These are phyloP conservation scores for Bicyclus anynana DNA, from an alignment of 1,140 invertebrate species.

Conservation along the genomic window DNA sequence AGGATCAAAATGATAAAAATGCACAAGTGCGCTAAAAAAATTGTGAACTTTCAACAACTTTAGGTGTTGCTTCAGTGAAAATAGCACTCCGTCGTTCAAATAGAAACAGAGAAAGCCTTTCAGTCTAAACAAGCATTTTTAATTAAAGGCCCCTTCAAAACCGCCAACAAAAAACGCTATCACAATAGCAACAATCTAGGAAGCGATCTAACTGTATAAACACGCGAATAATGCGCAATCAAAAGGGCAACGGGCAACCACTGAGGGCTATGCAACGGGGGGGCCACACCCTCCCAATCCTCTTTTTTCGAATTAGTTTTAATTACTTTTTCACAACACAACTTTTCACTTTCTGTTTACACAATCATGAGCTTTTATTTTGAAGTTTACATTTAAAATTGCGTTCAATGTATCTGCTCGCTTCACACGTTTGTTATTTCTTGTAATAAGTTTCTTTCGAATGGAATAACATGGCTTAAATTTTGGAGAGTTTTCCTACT, in stretches of 20 bases:
- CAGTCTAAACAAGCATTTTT: conserved; percentile 64
- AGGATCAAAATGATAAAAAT: too few relatives aligned
- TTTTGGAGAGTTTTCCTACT: too few relatives aligned
- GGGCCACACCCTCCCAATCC: conserved; percentile 22
- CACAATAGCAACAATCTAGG: conserved; percentile 75
- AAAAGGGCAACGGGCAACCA: conserved; percentile 67
- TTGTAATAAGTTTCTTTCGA: background rate
- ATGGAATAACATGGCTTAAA: background rate
- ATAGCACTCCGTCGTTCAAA: conserved; percentile 19
- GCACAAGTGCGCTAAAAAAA: too few relatives aligned
- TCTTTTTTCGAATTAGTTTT: conserved; percentile 57
- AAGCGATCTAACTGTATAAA: conserved; percentile 75
- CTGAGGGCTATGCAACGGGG: conserved; percentile 37
- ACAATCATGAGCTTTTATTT: conserved; percentile 8
- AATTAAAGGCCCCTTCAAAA: conserved; percentile 72
- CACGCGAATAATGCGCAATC: conserved; percentile 73
- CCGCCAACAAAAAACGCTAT: conserved; percentile 64
- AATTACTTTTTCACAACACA: conserved; percentile 48
- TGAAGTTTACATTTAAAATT: background rate
- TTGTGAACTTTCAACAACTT: background rate
- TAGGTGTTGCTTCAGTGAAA: background rate
- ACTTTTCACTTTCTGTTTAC: conserved; percentile 17
- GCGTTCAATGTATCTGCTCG: background rate
- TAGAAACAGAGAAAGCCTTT: conserved; percentile 35
- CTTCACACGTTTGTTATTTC: background rate